phyloP scores from a whole-genome alignment of 2,888 invertebrate genomes.

The Eupeodes luniger region DNA sequence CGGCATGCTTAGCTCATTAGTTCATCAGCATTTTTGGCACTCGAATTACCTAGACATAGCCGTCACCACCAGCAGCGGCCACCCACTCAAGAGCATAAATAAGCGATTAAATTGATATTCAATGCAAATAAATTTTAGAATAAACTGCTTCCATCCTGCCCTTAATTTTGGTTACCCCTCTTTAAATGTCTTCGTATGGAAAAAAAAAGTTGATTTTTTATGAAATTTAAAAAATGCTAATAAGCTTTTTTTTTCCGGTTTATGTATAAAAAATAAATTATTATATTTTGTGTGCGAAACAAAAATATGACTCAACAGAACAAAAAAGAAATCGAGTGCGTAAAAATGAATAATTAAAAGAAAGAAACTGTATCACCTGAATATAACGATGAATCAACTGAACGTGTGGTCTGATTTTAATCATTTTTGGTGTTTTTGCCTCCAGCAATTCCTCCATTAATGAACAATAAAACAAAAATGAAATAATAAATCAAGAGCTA shows the following conservation, averaged over 20 bases:
- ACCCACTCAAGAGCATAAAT: slow-evolving; percentile 34
- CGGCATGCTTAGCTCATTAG: slow-evolving; percentile 40
- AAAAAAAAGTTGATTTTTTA: not conserved
- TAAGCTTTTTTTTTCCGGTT: slow-evolving; percentile 19
- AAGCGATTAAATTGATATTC: slow-evolving; percentile 32
- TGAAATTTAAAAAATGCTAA: slow-evolving; percentile 20
- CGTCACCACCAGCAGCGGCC: not conserved
- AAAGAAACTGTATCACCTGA: slow-evolving; percentile 51
- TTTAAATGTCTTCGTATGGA: not conserved
- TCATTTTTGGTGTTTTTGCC: not conserved
- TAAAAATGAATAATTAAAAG: slow-evolving; percentile 1
- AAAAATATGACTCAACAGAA: not conserved
- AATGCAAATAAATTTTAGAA: slow-evolving; percentile 20
- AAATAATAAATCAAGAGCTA: slow-evolving; percentile 5
- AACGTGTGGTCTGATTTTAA: slow-evolving; percentile 44
- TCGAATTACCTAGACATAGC: slow-evolving; percentile 41
- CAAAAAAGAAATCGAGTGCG: slow-evolving; percentile 18
- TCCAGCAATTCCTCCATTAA: not conserved
- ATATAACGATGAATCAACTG: slow-evolving; percentile 55
- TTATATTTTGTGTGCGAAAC: not conserved
- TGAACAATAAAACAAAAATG: not conserved
- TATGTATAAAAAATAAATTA: not conserved
- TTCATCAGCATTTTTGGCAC: slow-evolving; percentile 43
- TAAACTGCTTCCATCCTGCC: not conserved
- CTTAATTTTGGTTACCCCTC: not conserved